Evolutionary conservation across 2,888 invertebrate genomes (phyloP), one percentile per base, ranked within the genome.

Genomic region (Cosmia trapezina): DNA sequence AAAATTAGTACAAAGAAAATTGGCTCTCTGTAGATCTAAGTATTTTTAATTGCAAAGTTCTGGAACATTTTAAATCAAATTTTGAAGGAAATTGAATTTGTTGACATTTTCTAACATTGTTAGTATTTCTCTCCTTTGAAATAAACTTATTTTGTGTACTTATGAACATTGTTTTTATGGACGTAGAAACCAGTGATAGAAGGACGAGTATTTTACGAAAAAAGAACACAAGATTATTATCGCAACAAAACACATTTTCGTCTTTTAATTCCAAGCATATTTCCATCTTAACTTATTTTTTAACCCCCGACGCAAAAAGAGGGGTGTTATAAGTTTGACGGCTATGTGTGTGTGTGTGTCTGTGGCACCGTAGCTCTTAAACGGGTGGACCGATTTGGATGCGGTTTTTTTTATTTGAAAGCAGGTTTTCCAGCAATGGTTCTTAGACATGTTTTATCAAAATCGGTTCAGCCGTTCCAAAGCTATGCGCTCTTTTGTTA

Each of bases 1-100:
- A 72, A 80, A 78, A 66, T 73, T 76, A 83, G 80, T 61, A 57
- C 47, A 49, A 59, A 43, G 64, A 53, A 61, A 70, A 70, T 62
- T 74, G 45, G 69, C 74, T 64, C 54, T 43, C 59, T 70, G 37
- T 43, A 28, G 22, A 67, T 67, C n/a, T 51, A 60, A 63, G 47
- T 43, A 28, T 37, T 62, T 65, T 69, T 62, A 54, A 74, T 79
- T 65, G 43, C 11, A 4, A 22, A 43, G n/a, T 67, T 9, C 53
- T 49, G 14, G 4, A 59, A 57, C 17, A 22, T 57, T 54, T 45
- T 4, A 14, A 11, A 33, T 22, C 0, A 22, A 49, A 53, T 37
- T 66, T 22, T 53, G 4, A 37, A 61, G 33, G 41, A 43, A 41
- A 61, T 65, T 61, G 12, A 51, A 51, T 60, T 60, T 37, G 28